Evolutionary conservation across 2,888 invertebrate species (phyloP).

Genomic region (Allacma fusca): DNA sequence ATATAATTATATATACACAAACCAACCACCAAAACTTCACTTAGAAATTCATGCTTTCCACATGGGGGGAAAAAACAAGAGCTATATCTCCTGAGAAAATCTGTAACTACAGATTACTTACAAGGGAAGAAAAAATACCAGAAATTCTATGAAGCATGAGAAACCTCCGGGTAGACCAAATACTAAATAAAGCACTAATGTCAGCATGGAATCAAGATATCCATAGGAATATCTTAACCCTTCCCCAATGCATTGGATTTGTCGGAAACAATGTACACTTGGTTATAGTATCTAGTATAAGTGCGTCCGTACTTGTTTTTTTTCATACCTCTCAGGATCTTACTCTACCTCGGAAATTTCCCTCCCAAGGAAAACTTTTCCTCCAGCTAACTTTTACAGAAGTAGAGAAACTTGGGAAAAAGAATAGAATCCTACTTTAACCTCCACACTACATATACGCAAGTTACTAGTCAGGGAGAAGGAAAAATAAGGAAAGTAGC

Average conservation of each 20-base stretch:
- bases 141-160: constrained; percentile 1
- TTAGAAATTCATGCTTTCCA: too few species aligned
- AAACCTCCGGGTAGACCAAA: background rate
- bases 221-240: background rate
- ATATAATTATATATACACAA: background rate
- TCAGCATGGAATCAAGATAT: background rate
- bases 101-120: background rate
- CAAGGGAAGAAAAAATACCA: background rate
- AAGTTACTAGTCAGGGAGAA: background rate
- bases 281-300: background rate
- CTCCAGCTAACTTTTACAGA: background rate
- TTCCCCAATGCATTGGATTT: background rate
- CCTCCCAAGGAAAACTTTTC: background rate
- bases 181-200: constrained; percentile 16
- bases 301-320: background rate
- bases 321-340: background rate
- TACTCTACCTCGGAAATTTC: background rate
- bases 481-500: too few species aligned
- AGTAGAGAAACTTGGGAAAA: background rate
- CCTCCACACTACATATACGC: constrained; percentile 5
- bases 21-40: background rate
- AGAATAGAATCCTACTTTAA: background rate
- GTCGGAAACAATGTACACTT: background rate
- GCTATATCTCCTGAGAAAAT: background rate
- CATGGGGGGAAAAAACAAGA: background rate